Evolutionary conservation across 1,140 invertebrate species (phyloP), one percentile per base, ranked within the genome.

Genomic region (Drosophila repletoides): DNA sequence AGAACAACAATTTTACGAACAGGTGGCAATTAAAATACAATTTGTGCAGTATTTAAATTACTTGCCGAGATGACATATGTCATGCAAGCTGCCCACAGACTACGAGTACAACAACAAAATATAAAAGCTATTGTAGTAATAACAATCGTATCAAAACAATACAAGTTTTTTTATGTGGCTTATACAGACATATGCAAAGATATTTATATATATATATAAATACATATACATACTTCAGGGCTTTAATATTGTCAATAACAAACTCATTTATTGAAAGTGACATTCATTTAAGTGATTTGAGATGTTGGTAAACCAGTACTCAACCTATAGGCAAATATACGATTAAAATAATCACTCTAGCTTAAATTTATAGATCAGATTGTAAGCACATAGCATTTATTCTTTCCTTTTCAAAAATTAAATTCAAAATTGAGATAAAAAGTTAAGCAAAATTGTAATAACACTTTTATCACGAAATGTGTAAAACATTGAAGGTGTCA

Each of bases 21-120:
- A 80, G 76, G 76, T 80, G 76, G 76, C 76, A 80, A 80, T 80
- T 80, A 80, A 80, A 80, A 80, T 66, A 75, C 76, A 80, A 81
- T 80, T 80, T 80, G 76, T 80, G 64, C 74, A 81, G 53, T 77
- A 80, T 81, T 80, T 80, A 80, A 80, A 81, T 80, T 59, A 67
- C 76, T 81, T 72, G 68, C 28, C 72, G 41, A 76, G 72, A 81
- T 81, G 76, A 80, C 76, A 80, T 71, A 76, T 80, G 77, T 81
- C 76, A 76, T 72, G 76, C 76, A 76, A 67, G 67, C 64, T 60
- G 70, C 65, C 33, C 70, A 63, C 68, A 70, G 51, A 70, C 51
- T 40, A 53, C 41, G 60, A 51, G 26, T 31, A 46, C 59, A 58
- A 34, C 17, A 7, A 46, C 28, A 26, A 17, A 21, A 67, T n/a